phyloP scores from a whole-genome alignment of 2,113 vertebrate genomes.

The Pachyramphus minor region DNA sequence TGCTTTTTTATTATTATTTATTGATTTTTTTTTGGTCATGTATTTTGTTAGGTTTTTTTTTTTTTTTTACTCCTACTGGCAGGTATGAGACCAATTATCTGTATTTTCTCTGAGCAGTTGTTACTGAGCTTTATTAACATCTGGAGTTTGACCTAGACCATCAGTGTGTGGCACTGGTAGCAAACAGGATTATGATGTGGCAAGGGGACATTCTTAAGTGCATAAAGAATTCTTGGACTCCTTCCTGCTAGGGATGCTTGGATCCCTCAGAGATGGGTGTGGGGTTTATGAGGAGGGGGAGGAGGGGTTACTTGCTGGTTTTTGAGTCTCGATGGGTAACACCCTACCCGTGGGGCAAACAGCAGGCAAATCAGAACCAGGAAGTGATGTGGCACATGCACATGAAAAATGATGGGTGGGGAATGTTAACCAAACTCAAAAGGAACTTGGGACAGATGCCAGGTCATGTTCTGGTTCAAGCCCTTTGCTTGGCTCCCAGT shows the following conservation, averaged over 20 bases:
- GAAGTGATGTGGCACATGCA: constrained; percentile 64
- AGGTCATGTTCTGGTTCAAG: constrained; percentile 32
- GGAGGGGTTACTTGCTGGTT: constrained; percentile 53
- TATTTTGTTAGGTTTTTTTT: not conserved
- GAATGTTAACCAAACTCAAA: constrained; percentile 50
- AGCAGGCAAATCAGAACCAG: constrained; percentile 63
- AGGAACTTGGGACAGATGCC: constrained; percentile 55
- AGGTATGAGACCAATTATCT: constrained; percentile 42
- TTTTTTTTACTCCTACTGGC: not conserved
- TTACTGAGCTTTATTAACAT: constrained; percentile 52
- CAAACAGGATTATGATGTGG: constrained; percentile 59
- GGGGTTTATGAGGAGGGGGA: constrained; percentile 64
- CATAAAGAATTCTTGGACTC: constrained; percentile 66
- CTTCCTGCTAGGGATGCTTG: constrained; percentile 59
- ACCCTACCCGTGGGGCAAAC: constrained; percentile 66
- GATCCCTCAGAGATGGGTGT: constrained; percentile 68
- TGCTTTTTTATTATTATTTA: not conserved
- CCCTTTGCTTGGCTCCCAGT: constrained; percentile 9
- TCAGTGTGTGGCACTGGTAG: constrained; percentile 64
- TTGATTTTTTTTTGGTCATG: not conserved
- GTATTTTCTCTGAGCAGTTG: constrained; percentile 16
- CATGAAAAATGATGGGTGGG: constrained; percentile 59
- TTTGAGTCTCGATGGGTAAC: constrained; percentile 50
- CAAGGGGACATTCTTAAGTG: constrained; percentile 64
- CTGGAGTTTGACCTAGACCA: constrained; percentile 60